Percentiles rank a stretch among this genome's conserved stretches.
Evolutionary conservation across 2,113 vertebrate genomes (phyloP).

Genomic region (Malurus elegans): DNA sequence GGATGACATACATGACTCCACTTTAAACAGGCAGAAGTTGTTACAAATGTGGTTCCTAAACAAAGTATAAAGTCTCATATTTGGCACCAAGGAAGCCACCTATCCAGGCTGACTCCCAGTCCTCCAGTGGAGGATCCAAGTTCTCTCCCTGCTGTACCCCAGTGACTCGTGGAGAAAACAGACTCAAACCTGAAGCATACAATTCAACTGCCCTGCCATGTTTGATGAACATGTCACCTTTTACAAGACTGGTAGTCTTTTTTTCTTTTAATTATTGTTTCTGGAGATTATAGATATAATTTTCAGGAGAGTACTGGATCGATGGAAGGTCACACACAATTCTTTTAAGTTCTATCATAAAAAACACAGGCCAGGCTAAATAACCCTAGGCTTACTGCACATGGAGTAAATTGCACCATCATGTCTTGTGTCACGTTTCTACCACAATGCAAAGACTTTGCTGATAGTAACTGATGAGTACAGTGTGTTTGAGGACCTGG

Average conservation of each 20-base stretch:
- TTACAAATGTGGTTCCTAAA: background rate
- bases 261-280: background rate
- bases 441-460: background rate
- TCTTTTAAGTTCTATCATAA: background rate
- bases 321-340: background rate
- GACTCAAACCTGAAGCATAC: background rate
- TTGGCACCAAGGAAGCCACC: background rate
- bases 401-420: background rate
- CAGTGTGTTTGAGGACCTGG: background rate
- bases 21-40: background rate
- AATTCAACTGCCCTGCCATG: background rate
- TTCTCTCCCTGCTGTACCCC: background rate
- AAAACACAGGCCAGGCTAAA: background rate
- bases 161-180: background rate
- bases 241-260: background rate
- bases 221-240: background rate
- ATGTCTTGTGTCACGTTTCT: background rate
- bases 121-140: background rate
- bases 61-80: background rate
- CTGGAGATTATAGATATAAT: slow-evolving; percentile 23
- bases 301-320: background rate
- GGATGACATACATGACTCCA: background rate
- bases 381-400: background rate
- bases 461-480: background rate
- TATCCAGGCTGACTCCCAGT: background rate